Evolutionary conservation across 2,888 invertebrate species (phyloP).

Genomic region (Tuta absoluta): DNA sequence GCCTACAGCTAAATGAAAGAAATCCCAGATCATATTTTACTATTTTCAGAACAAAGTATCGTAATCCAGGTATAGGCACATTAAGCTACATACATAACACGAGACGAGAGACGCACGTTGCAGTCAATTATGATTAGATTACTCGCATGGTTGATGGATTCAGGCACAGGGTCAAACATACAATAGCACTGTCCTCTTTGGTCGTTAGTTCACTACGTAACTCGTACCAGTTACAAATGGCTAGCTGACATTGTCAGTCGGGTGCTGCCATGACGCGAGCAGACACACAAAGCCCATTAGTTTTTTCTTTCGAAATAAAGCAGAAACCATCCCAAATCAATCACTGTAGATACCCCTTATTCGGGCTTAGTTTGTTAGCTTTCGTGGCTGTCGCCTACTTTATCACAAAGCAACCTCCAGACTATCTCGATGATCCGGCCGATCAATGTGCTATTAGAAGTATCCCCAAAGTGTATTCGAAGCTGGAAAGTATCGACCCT

Average conservation of each 20-base stretch:
- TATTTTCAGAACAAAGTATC: neutral
- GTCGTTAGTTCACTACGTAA: constrained; percentile 43
- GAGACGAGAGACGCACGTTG: constrained; percentile 17
- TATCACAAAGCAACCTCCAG: constrained; percentile 49
- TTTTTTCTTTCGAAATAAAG: constrained; percentile 56
- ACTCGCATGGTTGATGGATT: constrained; percentile 39
- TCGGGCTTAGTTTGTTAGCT: constrained; percentile 30
- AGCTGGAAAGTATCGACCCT: constrained; percentile 66
- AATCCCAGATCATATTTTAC: too few relatives aligned
- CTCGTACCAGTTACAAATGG: constrained; percentile 61
- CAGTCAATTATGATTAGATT: constrained; percentile 32
- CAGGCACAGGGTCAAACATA: constrained; percentile 60
- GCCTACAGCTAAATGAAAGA: too few relatives aligned
- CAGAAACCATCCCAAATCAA: constrained; percentile 56
- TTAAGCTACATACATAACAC: neutral
- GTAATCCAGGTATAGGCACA: too few relatives aligned
- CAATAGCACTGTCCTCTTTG: constrained; percentile 46
- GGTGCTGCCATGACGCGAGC: constrained; percentile 70
- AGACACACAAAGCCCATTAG: constrained; percentile 58
- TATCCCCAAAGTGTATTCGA: constrained; percentile 64
- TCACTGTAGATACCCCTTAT: constrained; percentile 53
- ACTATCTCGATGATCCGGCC: constrained; percentile 60
- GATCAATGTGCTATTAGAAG: constrained; percentile 63
- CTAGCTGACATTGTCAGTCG: constrained; percentile 44
- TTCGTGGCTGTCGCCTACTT: constrained; percentile 54